Evolutionary conservation across 1,140 invertebrate genomes (phyloP).

Genomic region (Tetramorium simillimum): DNA sequence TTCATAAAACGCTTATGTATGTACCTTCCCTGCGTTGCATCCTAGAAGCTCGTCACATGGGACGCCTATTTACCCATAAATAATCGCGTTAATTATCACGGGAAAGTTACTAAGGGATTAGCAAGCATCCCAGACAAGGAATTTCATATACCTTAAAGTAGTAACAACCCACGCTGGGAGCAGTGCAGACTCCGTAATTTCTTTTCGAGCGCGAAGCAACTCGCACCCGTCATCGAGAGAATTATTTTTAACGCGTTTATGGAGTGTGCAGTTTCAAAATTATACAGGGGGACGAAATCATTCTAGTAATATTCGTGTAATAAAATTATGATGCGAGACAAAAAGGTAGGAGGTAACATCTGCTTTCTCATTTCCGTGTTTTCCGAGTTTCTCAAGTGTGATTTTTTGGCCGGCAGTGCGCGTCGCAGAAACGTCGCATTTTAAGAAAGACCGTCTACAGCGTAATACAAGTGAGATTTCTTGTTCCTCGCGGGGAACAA

Average conservation of each 20-base stretch:
- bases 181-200: background rate
- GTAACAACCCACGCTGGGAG: background rate
- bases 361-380: background rate
- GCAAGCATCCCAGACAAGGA: background rate
- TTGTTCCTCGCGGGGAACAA: background rate
- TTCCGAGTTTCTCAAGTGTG: background rate
- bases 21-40: background rate
- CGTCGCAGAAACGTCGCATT: slow-evolving; percentile 12
- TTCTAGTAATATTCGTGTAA: background rate
- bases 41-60: background rate
- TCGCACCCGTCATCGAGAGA: background rate
- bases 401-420: background rate
- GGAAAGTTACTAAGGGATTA: background rate
- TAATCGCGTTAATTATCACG: background rate
- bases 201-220: background rate
- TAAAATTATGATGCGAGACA: background rate
- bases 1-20: slow-evolving; percentile 29
- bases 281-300: background rate
- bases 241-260: background rate
- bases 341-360: background rate
- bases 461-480: slow-evolving; percentile 32
- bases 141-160: background rate
- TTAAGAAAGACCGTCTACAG: slow-evolving; percentile 26
- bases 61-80: slow-evolving; percentile 2
- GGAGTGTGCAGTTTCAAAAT: background rate